These are phyloP conservation scores for Lycia hirtaria DNA, from an alignment of 2,888 invertebrate species.

Conservation along the genomic window DNA sequence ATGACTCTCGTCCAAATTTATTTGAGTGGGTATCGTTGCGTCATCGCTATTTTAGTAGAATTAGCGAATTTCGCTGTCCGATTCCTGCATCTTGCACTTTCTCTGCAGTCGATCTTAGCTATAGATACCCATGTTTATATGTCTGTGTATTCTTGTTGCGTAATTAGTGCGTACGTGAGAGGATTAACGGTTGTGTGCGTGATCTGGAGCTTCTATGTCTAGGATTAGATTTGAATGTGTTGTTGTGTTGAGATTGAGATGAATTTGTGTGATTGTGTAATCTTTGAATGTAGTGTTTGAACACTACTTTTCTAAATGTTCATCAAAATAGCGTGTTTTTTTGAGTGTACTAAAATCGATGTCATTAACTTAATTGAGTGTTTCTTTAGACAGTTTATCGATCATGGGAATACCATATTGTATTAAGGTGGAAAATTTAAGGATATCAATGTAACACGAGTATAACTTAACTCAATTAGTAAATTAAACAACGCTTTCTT, in stretches of 20 bases:
- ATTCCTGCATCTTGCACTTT: slow-evolving; percentile 69
- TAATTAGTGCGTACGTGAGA: slow-evolving; percentile 43
- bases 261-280: neutral
- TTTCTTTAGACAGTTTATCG: no score
- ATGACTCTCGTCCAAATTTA: slow-evolving; percentile 2
- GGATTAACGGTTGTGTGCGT: slow-evolving; percentile 10
- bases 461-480: no score
- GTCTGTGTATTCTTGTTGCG: slow-evolving; percentile 39
- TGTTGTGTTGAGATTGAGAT: neutral
- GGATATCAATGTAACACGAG: no score
- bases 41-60: slow-evolving; percentile 47
- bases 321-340: no score
- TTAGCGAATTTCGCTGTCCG: slow-evolving; percentile 63
- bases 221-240: slow-evolving; percentile 10
- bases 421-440: no score
- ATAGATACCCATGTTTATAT: neutral
- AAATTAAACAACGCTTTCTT: no score
- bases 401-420: no score
- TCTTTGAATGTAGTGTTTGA: neutral
- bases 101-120: slow-evolving; percentile 58
- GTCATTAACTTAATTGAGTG: no score
- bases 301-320: no score
- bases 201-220: slow-evolving; percentile 12
- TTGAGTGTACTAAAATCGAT: no score
- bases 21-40: slow-evolving; percentile 30